phyloP scores from a whole-genome alignment of 2,797 vertebrate genomes.

The Streptopelia turtur region DNA sequence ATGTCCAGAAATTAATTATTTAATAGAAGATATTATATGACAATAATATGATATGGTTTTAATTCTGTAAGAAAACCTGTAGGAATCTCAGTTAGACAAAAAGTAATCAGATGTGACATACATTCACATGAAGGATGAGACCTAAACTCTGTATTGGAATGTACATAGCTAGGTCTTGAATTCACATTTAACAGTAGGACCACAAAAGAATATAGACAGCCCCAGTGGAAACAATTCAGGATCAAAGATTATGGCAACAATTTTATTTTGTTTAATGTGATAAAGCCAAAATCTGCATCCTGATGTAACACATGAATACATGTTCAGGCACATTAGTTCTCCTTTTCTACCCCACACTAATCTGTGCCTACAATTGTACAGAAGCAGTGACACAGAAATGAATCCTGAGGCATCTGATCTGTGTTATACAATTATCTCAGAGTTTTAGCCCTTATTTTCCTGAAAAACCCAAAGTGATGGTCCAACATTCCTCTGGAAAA shows the following conservation, averaged over 20 bases:
- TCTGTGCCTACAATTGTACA: neutral
- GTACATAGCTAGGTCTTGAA: neutral
- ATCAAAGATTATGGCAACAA: neutral
- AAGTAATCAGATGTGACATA: neutral
- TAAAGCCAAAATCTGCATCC: neutral
- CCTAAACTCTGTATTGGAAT: neutral
- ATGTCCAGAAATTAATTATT: neutral
- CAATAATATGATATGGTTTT: neutral
- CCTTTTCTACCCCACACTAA: fast-evolving
- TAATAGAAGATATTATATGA: neutral
- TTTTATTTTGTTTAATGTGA: neutral
- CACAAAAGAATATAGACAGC: neutral
- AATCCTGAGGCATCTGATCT: neutral
- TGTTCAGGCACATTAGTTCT: neutral
- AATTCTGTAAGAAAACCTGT: neutral
- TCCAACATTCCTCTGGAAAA: neutral
- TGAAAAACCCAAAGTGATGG: neutral
- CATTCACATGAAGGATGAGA: neutral
- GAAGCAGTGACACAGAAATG: neutral
- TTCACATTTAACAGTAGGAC: neutral
- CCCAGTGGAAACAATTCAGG: neutral
- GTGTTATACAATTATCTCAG: neutral
- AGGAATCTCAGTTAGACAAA: neutral
- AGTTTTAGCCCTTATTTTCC: neutral
- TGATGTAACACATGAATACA: neutral